Conservation (phyloP, 2,888 invertebrate species). For the Neelides folsomi region DNA sequence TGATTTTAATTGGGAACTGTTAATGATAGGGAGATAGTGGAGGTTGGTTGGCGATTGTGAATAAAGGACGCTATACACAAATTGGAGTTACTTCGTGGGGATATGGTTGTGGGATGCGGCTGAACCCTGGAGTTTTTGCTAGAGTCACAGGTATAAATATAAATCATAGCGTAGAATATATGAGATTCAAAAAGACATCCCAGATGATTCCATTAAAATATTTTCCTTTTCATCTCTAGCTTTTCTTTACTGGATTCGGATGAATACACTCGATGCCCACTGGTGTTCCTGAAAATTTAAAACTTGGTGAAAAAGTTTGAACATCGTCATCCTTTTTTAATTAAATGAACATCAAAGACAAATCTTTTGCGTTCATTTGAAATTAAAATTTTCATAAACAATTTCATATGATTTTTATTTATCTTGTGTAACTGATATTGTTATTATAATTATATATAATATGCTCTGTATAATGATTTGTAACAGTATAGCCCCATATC, state of each 20-base stretch:
- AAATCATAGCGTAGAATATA: too few relatives aligned
- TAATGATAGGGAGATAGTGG: slow-evolving; percentile 20
- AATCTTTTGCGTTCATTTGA: too few relatives aligned
- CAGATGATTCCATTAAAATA: slow-evolving; percentile 2
- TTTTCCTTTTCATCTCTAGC: slow-evolving; percentile 12
- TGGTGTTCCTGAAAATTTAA: slow-evolving; percentile 3
- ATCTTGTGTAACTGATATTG: too few relatives aligned
- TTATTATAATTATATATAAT: too few relatives aligned
- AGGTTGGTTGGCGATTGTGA: slow-evolving; percentile 21
- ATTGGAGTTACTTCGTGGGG: slow-evolving; percentile 32
- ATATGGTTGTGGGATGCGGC: slow-evolving; percentile 13
- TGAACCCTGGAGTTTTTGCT: slow-evolving; percentile 30
- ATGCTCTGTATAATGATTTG: too few relatives aligned
- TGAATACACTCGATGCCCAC: slow-evolving; percentile 22
- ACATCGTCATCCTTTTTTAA: too few relatives aligned
- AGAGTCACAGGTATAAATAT: slow-evolving; percentile 19
- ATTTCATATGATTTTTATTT: too few relatives aligned
- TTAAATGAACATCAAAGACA: too few relatives aligned
- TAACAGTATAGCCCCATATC: too few relatives aligned
- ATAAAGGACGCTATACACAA: slow-evolving; percentile 25
- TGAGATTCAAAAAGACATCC: slow-evolving; percentile 5
- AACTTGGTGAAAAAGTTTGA: too few relatives aligned
- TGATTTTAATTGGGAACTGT: background rate
- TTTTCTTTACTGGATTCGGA: slow-evolving; percentile 24
- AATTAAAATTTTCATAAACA: too few relatives aligned